Evolutionary conservation across 2,888 invertebrate genomes (phyloP).

Genomic region (Scrobipalpa atriplicella): DNA sequence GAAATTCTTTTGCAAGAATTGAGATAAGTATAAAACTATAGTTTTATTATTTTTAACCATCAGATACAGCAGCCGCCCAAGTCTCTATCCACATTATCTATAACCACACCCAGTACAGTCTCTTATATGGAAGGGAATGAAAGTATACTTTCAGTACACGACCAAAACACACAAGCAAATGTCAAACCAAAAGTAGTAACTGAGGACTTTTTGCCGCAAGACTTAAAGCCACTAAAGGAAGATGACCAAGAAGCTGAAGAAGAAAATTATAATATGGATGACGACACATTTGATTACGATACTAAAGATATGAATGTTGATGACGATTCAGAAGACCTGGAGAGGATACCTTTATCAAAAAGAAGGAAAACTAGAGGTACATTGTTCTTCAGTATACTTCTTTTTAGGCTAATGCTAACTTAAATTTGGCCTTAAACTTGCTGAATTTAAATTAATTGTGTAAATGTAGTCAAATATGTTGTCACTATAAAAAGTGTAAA

Average conservation of each 20-base stretch:
- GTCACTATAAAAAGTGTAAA: no score
- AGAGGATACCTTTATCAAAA: background rate
- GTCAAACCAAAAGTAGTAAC: background rate
- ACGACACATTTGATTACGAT: background rate
- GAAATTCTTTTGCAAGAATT: no score
- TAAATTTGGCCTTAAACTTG: no score
- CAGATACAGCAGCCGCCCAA: background rate
- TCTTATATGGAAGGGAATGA: background rate
- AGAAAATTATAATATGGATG: background rate
- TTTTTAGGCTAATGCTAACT: no score
- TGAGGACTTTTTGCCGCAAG: background rate
- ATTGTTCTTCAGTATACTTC: no score
- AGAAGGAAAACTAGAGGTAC: background rate
- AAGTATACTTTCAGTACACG: no score
- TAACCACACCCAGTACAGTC: background rate
- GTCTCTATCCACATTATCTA: background rate
- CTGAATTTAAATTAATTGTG: no score
- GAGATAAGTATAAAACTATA: no score
- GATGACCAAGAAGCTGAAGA: background rate
- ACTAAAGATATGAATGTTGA: background rate
- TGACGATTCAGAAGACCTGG: slow-evolving; percentile 3
- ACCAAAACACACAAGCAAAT: background rate
- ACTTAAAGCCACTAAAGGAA: background rate
- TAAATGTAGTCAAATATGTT: no score
- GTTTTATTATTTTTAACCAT: background rate